Conservation (phyloP, 1,140 invertebrate genomes). For the Psix sp. region DNA sequence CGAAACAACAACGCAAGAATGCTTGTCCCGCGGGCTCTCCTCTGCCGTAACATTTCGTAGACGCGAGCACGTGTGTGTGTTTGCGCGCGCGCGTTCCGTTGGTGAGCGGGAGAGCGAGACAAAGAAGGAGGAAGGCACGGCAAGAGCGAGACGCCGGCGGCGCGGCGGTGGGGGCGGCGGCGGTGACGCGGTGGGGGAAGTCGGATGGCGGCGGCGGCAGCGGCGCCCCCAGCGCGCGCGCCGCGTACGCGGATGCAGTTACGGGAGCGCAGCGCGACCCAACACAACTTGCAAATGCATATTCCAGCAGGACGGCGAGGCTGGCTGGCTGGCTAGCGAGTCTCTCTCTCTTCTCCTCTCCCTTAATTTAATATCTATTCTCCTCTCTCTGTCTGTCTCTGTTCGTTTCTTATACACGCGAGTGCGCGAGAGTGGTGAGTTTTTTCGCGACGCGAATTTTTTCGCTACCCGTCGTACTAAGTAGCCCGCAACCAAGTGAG, state of each 20-base stretch:
- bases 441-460: constrained; percentile 20
- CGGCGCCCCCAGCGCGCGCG: constrained; percentile 73
- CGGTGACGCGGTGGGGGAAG: constrained; percentile 55
- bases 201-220: constrained; percentile 66
- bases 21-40: constrained; percentile 33
- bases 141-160: constrained; percentile 30
- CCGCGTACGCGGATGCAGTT: constrained; percentile 76
- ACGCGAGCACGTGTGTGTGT: constrained; percentile 20
- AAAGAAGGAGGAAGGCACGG: constrained; percentile 34
- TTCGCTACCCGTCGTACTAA: constrained; percentile 3
- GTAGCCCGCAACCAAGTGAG: constrained; percentile 21
- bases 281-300: constrained; percentile 74
- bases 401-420: constrained; percentile 15
- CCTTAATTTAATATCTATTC: constrained; percentile 15
- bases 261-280: constrained; percentile 78
- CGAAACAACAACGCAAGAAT: constrained; percentile 50
- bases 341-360: constrained; percentile 44
- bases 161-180: constrained; percentile 55
- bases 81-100: constrained; percentile 6
- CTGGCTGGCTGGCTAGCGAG: constrained; percentile 61
- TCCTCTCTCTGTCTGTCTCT: constrained; percentile 9
- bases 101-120: constrained; percentile 23
- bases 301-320: constrained; percentile 65
- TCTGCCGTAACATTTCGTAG: constrained; percentile 26
- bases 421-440: constrained; percentile 34